These are phyloP conservation scores for Nebria ingens DNA, from an alignment of 1,140 invertebrate species.

Conservation along the genomic window DNA sequence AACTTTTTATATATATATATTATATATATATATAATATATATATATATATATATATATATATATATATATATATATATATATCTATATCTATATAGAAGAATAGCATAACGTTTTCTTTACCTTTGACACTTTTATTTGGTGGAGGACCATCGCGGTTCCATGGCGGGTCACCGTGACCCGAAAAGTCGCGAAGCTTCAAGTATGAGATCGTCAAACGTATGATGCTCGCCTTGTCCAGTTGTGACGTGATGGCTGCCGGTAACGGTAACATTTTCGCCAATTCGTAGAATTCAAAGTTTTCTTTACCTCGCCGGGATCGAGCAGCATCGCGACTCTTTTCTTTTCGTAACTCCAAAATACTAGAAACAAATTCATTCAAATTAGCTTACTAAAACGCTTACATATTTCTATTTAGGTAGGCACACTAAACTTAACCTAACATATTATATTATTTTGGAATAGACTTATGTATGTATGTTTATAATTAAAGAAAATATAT, in stretches of 20 bases:
- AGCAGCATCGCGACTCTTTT: slow-evolving; percentile 93
- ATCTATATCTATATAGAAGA: not conserved
- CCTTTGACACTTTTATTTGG: slow-evolving; percentile 78
- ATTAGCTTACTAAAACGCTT: no score
- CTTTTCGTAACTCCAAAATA: slow-evolving; percentile 91
- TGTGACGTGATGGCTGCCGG: slow-evolving; percentile 95
- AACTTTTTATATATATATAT: not conserved
- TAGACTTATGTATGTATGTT: no score
- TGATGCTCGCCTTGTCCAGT: slow-evolving; percentile 97
- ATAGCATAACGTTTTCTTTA: slow-evolving; percentile 35
- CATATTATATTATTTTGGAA: no score
- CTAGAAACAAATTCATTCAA: no score
- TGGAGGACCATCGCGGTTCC: slow-evolving; percentile 68
- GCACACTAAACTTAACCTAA: no score
- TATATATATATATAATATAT: slow-evolving; percentile 4
- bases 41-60: slow-evolving; percentile 3
- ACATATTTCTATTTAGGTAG: no score
- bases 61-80: not conserved
- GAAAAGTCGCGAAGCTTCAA: slow-evolving; percentile 93
- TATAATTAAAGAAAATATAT: no score
- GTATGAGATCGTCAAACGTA: slow-evolving; percentile 95
- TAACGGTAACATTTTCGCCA: slow-evolving; percentile 94
- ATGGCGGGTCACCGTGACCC: slow-evolving; percentile 87
- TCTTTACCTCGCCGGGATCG: slow-evolving; percentile 90
- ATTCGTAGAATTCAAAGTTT: slow-evolving; percentile 97